Evolutionary conservation across 2,888 invertebrate genomes (phyloP).

Genomic region (Lasioglossum leucozonium): DNA sequence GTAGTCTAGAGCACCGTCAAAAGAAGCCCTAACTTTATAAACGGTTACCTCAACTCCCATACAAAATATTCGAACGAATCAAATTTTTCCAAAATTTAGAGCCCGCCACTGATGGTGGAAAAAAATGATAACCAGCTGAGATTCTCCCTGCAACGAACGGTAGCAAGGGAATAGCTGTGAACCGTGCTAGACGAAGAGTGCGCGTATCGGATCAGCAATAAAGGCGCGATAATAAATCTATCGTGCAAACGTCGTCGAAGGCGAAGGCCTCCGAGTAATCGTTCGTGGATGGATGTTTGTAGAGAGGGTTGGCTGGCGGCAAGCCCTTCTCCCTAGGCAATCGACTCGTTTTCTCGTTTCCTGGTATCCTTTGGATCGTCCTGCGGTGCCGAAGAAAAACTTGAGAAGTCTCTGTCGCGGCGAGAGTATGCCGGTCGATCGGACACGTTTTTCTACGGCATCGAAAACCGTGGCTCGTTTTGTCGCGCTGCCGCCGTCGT

Average conservation of each 20-base stretch:
- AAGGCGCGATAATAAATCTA: background rate
- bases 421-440: background rate
- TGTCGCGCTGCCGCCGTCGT: constrained; percentile 6
- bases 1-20: no score
- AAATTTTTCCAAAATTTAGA: background rate
- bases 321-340: constrained; percentile 17
- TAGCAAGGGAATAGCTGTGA: background rate
- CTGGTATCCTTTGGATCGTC: background rate
- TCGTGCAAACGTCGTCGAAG: constrained; percentile 27
- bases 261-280: constrained; percentile 29
- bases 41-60: no score
- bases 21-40: no score
- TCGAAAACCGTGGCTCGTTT: constrained; percentile 21
- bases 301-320: constrained; percentile 19
- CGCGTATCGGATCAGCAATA: background rate
- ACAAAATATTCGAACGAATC: no score
- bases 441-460: background rate
- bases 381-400: background rate
- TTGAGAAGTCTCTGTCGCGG: background rate
- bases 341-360: background rate
- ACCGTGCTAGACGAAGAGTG: background rate
- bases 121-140: background rate
- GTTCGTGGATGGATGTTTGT: constrained; percentile 36
- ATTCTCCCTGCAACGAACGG: background rate
- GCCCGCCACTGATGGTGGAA: background rate